A percentile compares a stretch with the other conserved stretches of the same genome.
phyloP scores from a whole-genome alignment of 2,113 vertebrate species.

The Barnardius zonarius region DNA sequence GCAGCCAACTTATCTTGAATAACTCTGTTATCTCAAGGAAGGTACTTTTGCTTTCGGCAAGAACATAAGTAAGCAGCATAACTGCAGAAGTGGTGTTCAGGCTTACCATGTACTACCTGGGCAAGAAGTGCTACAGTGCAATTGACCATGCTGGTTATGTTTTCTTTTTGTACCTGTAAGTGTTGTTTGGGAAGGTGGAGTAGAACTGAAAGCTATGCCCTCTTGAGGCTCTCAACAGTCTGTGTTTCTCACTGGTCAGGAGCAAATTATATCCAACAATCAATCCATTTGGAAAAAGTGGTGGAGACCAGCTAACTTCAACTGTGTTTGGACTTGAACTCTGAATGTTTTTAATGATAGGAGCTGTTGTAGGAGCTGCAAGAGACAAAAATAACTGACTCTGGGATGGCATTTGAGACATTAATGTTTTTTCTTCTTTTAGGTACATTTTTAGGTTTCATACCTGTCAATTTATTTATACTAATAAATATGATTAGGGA shows the following conservation, averaged over 20 bases:
- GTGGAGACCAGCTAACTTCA: constrained; percentile 78
- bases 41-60: background rate
- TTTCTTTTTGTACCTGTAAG: constrained; percentile 69
- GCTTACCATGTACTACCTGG: background rate
- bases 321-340: constrained; percentile 72
- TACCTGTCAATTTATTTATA: background rate
- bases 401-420: background rate
- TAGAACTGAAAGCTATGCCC: constrained; percentile 77
- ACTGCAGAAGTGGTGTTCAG: background rate
- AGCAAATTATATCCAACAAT: constrained; percentile 79
- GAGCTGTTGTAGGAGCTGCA: constrained; percentile 72
- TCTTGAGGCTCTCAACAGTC: constrained; percentile 59
- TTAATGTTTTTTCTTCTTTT: background rate
- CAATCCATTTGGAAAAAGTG: constrained; percentile 72
- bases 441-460: background rate
- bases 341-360: constrained; percentile 68
- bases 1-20: background rate
- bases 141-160: background rate
- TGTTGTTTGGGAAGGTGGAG: constrained; percentile 73
- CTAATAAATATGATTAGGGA: background rate
- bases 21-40: background rate
- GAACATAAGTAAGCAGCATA: background rate
- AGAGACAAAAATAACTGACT: constrained; percentile 5
- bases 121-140: background rate
- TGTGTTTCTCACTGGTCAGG: constrained; percentile 63